Percentiles rank a stretch among this genome's conserved stretches.
Evolutionary conservation across 2,888 invertebrate species (phyloP).

Genomic region (Cybosia mesomella): DNA sequence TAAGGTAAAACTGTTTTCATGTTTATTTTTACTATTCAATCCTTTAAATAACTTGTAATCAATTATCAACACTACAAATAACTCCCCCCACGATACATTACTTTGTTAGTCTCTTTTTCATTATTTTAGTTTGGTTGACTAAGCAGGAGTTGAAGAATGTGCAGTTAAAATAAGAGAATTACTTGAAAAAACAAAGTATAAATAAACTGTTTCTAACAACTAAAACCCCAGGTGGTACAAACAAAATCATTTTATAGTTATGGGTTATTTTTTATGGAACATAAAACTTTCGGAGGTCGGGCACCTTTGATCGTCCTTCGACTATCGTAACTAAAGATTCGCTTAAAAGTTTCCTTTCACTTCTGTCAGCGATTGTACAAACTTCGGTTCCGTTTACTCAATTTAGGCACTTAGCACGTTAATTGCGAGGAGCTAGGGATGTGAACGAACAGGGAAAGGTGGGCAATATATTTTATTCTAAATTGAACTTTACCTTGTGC

Average conservation of each 20-base stretch:
- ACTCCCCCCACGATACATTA: no score
- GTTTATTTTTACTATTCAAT: no score
- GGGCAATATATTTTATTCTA: not conserved
- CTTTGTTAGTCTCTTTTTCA: not conserved
- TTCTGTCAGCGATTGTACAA: constrained; percentile 35
- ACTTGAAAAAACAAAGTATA: not conserved
- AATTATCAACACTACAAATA: no score
- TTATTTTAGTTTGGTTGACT: constrained; percentile 10
- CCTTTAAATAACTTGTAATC: no score
- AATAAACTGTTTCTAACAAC: not conserved
- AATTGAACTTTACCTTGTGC: constrained; percentile 12
- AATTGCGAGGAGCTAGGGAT: constrained; percentile 32
- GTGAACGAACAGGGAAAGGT: constrained; percentile 16
- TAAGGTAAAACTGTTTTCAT: no score
- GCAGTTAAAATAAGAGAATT: not conserved
- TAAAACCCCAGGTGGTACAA: constrained; percentile 8
- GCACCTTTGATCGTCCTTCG: constrained; percentile 22
- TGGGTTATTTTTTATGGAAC: constrained; percentile 14
- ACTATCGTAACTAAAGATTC: constrained; percentile 17
- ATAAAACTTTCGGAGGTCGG: constrained; percentile 25
- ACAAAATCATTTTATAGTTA: constrained; percentile 20
- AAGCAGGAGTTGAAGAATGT: not conserved
- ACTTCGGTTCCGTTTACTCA: constrained; percentile 40
- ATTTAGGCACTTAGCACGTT: constrained; percentile 40
- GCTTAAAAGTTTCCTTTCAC: constrained; percentile 37